Evolutionary conservation across 2,888 invertebrate genomes (phyloP).

Genomic region (Meteorus cinctellus): DNA sequence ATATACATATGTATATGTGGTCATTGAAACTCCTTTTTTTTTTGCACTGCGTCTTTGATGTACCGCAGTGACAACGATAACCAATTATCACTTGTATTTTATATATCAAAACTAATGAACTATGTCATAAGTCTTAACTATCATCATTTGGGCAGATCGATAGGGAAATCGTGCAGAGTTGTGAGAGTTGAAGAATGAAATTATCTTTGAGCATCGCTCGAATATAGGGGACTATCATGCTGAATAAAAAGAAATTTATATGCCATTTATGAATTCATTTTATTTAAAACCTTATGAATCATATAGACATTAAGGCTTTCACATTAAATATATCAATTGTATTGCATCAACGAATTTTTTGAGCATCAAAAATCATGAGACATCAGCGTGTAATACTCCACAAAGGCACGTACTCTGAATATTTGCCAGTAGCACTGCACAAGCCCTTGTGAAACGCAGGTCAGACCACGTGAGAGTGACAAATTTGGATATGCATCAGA

Average conservation of each 20-base stretch:
- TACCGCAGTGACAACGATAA: slow-evolving; percentile 40
- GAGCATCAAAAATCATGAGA: neutral
- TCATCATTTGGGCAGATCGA: slow-evolving; percentile 22
- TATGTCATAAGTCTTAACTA: slow-evolving; percentile 12
- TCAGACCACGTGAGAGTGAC: no score
- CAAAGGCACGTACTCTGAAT: neutral
- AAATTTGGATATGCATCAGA: no score
- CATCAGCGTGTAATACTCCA: neutral
- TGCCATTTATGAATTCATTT: slow-evolving; percentile 40
- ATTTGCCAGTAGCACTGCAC: neutral
- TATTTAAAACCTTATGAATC: neutral
- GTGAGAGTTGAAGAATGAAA: neutral
- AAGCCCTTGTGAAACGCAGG: neutral
- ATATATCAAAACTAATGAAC: slow-evolving; percentile 61
- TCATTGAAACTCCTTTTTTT: slow-evolving; percentile 15
- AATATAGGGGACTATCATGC: slow-evolving; percentile 48
- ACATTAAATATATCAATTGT: neutral
- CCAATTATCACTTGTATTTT: slow-evolving; percentile 68
- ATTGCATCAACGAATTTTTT: neutral
- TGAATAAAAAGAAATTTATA: slow-evolving; percentile 55
- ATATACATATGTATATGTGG: neutral
- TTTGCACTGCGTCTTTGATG: slow-evolving; percentile 38
- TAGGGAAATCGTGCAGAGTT: slow-evolving; percentile 30
- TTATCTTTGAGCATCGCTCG: slow-evolving; percentile 43
- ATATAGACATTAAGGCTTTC: neutral